Conservation (phyloP, 2,797 vertebrate species). For the Galaxias olidus region DNA sequence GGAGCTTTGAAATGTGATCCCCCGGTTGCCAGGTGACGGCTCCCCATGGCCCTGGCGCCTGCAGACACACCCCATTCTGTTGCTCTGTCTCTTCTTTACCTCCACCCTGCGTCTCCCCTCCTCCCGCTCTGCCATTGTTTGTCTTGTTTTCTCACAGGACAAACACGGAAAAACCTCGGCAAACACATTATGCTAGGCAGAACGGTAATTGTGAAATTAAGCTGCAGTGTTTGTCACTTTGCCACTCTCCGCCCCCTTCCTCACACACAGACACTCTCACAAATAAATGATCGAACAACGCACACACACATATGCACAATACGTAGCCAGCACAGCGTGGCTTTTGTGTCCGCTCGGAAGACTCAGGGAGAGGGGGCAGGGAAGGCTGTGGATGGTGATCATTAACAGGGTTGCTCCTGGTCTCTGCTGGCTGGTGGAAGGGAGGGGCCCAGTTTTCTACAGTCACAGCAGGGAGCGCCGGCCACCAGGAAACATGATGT, state of each 20-base stretch:
- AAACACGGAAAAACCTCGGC: too few relatives aligned
- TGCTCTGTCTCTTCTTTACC: slow-evolving; percentile 13
- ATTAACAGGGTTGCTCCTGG: slow-evolving; percentile 1
- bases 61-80: slow-evolving; percentile 11
- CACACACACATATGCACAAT: not conserved
- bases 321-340: not conserved
- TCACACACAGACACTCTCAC: too few relatives aligned
- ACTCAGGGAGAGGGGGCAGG: not conserved
- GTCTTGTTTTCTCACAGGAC: slow-evolving; percentile 10
- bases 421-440: slow-evolving; percentile 23
- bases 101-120: not conserved
- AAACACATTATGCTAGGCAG: too few relatives aligned
- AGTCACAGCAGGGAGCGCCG: slow-evolving; percentile 25
- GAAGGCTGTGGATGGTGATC: too few relatives aligned
- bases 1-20: slow-evolving; percentile 63
- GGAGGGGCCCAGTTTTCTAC: slow-evolving; percentile 25
- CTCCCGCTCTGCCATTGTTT: slow-evolving; percentile 12
- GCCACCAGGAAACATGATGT: slow-evolving; percentile 59
- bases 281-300: too few relatives aligned
- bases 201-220: too few relatives aligned
- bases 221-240: too few relatives aligned
- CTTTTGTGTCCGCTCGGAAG: not conserved
- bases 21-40: slow-evolving; percentile 75
- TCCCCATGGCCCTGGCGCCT: slow-evolving; percentile 48
- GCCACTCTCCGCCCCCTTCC: too few relatives aligned